phyloP scores from a whole-genome alignment of 2,113 vertebrate species.

The Poicephalus meyeri region DNA sequence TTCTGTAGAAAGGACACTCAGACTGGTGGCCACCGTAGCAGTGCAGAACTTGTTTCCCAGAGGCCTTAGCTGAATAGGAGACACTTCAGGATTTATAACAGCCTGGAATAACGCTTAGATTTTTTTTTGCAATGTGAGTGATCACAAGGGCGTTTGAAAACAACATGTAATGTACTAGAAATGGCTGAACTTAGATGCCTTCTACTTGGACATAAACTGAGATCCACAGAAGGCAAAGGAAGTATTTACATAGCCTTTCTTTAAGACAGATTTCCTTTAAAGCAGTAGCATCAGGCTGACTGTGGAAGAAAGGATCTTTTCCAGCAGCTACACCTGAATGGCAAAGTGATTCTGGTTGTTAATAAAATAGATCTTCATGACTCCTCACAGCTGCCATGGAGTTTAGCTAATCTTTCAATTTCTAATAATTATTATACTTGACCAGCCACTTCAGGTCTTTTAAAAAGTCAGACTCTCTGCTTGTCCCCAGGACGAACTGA shows the following conservation, averaged over 20 bases:
- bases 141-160: neutral
- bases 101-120: neutral
- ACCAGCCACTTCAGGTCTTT: neutral
- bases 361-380: neutral
- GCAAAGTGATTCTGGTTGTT: neutral
- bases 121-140: neutral
- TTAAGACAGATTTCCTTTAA: neutral
- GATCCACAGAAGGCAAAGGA: neutral
- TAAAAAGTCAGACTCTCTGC: neutral
- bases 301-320: neutral
- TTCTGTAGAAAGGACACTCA: neutral
- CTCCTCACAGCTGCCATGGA: neutral
- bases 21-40: rapidly evolving
- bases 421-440: neutral
- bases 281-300: neutral
- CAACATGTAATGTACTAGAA: neutral
- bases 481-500: neutral
- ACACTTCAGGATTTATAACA: neutral
- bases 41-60: too few species aligned
- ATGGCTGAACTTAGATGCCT: neutral
- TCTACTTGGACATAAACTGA: neutral
- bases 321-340: neutral
- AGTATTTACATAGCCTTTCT: neutral
- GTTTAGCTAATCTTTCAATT: neutral
- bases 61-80: neutral